Conservation (phyloP, 2,888 invertebrate genomes). For the Tholera decimalis region DNA sequence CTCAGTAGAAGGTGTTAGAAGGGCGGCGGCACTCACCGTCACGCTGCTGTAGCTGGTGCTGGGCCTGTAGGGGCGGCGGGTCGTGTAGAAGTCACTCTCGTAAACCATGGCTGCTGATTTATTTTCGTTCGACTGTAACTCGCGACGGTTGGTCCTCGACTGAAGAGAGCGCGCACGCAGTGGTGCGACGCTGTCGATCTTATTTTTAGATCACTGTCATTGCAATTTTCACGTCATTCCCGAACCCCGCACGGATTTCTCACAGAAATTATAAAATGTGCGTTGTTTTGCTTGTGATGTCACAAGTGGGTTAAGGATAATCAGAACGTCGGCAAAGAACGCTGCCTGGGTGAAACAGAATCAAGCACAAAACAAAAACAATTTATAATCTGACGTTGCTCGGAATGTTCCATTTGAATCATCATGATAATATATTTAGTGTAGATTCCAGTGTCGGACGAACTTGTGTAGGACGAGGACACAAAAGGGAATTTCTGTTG, state of each 20-base stretch:
- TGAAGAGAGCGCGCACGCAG: slow-evolving; percentile 77
- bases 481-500: slow-evolving; percentile 61
- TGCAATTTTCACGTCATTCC: slow-evolving; percentile 89
- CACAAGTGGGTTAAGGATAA: slow-evolving; percentile 88
- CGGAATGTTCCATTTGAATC: slow-evolving; percentile 60
- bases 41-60: slow-evolving; percentile 95
- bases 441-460: slow-evolving; percentile 58
- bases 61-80: slow-evolving; percentile 95
- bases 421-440: slow-evolving; percentile 50
- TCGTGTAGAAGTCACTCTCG: slow-evolving; percentile 98
- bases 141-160: slow-evolving; percentile 90
- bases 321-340: slow-evolving; percentile 69
- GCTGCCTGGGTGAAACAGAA: slow-evolving; percentile 57
- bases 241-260: slow-evolving; percentile 78
- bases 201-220: slow-evolving; percentile 91
- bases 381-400: slow-evolving; percentile 38
- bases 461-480: slow-evolving; percentile 64
- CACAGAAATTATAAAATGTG: slow-evolving; percentile 78
- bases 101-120: slow-evolving; percentile 94
- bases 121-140: slow-evolving; percentile 87
- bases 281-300: slow-evolving; percentile 71
- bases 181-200: slow-evolving; percentile 78
- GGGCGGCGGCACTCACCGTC: slow-evolving; percentile 89
- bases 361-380: slow-evolving; percentile 72
- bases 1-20: slow-evolving; percentile 78